phyloP scores from a whole-genome alignment of 2,888 invertebrate genomes.

The Amorpha juglandis region DNA sequence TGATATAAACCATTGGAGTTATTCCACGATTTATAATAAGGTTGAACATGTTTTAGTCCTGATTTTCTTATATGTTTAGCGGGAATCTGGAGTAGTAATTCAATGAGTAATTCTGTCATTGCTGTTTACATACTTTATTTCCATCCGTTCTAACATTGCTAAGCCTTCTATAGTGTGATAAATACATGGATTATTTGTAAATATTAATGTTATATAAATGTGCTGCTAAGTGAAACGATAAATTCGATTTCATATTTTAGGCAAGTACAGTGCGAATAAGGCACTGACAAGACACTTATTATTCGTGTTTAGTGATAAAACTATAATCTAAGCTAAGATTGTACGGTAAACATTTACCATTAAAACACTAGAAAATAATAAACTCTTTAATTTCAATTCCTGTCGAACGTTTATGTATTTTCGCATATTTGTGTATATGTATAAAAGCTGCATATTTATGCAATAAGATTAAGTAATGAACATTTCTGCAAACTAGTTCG shows the following conservation, averaged over 20 bases:
- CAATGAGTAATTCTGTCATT: too few relatives aligned
- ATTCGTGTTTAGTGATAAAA: constrained; percentile 16
- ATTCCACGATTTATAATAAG: too few relatives aligned
- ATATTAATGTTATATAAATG: constrained; percentile 22
- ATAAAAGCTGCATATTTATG: background rate
- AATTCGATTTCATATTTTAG: background rate
- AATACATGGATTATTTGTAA: constrained; percentile 17
- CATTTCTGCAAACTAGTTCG: background rate
- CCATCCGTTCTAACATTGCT: background rate
- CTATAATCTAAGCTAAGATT: constrained; percentile 35
- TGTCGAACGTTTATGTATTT: background rate
- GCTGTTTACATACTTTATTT: background rate
- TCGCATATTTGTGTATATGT: background rate
- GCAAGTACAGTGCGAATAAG: background rate
- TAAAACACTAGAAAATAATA: constrained; percentile 37
- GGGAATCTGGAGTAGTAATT: too few relatives aligned
- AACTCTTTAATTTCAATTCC: background rate
- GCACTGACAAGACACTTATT: background rate
- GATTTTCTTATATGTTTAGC: too few relatives aligned
- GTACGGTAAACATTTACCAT: constrained; percentile 41
- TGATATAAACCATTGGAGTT: too few relatives aligned
- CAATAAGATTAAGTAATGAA: background rate
- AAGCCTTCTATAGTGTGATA: constrained; percentile 4
- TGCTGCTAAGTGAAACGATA: constrained; percentile 6
- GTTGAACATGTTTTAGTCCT: too few relatives aligned